These are phyloP conservation scores for Ramazzottius varieornatus DNA, from an alignment of 2,888 invertebrate genomes.

Conservation along the genomic window DNA sequence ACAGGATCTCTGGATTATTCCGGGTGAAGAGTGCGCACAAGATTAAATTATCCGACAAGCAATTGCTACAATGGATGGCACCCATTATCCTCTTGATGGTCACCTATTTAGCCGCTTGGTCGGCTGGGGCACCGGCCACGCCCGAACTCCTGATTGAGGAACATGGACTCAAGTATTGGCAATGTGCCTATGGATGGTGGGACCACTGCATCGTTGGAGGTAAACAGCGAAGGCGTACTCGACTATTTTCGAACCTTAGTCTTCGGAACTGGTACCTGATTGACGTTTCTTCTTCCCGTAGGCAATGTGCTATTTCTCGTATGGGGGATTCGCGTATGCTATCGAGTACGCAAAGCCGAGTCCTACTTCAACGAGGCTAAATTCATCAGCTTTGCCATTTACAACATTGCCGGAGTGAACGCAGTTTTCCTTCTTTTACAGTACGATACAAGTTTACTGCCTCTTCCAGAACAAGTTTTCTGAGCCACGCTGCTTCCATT, in stretches of 20 bases:
- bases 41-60: conserved; percentile 68
- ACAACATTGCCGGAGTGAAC: conserved; percentile 75
- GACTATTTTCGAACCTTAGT: too few species aligned
- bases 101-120: conserved; percentile 68
- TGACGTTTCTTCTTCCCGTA: conserved; percentile 12
- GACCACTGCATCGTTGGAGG: conserved; percentile 72
- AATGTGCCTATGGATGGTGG: conserved; percentile 79
- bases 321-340: conserved; percentile 26
- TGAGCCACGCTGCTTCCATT: too few species aligned
- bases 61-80: conserved; percentile 69
- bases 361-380: conserved; percentile 74
- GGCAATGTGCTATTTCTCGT: conserved; percentile 24
- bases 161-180: conserved; percentile 50
- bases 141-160: conserved; percentile 44
- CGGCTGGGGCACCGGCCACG: conserved; percentile 53
- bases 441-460: too few species aligned
- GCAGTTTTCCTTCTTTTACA: conserved; percentile 71
- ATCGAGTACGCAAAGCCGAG: conserved; percentile 42
- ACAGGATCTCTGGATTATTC: conserved; percentile 10
- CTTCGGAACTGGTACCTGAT: too few species aligned
- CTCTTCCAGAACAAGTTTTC: too few species aligned
- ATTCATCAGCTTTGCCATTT: conserved; percentile 71
- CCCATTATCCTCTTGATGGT: conserved; percentile 66
- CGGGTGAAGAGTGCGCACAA: conserved; percentile 76
- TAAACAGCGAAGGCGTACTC: too few species aligned